Base-by-base conservation (phyloP, 2,888 invertebrate species). In the Nebria salina region DNA sequence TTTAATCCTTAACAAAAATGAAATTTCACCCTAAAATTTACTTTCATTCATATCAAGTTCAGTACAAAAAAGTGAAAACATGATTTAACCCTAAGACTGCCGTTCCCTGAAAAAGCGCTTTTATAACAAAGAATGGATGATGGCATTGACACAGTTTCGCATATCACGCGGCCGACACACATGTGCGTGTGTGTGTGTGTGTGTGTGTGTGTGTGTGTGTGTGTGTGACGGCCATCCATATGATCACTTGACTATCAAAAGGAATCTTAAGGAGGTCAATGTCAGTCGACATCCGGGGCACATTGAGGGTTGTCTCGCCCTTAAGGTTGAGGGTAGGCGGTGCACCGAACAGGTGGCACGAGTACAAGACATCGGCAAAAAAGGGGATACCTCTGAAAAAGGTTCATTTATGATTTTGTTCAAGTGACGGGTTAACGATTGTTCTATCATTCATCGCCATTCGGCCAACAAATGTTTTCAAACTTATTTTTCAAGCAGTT, bases 71-170 rank as follows among this genome's bases (percentile, higher is more conserved):
- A 54, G 54, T 8, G 54, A 54, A 54, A 54, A 54, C 54, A 54
- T 7, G 11, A 54, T 54, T 6, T 54, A 54, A 54, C 54, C 54
- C 54, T 13, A 6, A 54, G 34, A 34, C 34, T 34, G 34, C 4
- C 5, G 34, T 34, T 34, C 2, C 34, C 34, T 34, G 34, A 34
- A 34, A 34, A 54, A 54, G 54, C 54, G 54, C 13, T 54, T 11
- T 54, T 54, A 54, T 7, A 54, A 13, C 13, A 11, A 13, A 54
- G 54, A 54, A 54, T 11, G 7, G 54, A 54, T 54, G 54, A 54
- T 75, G 79, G 70, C 80, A 75, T 75, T 80, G 80, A 80, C 80
- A 80, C 72, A 80, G 64, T 80, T 80, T 41, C 75, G 80, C 80
- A 70, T 64, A 70, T 70, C 74, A 75, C 72, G 34, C 34, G 34